Conservation (phyloP, 2,113 vertebrate species). For the Pomatostomus ruficeps region DNA sequence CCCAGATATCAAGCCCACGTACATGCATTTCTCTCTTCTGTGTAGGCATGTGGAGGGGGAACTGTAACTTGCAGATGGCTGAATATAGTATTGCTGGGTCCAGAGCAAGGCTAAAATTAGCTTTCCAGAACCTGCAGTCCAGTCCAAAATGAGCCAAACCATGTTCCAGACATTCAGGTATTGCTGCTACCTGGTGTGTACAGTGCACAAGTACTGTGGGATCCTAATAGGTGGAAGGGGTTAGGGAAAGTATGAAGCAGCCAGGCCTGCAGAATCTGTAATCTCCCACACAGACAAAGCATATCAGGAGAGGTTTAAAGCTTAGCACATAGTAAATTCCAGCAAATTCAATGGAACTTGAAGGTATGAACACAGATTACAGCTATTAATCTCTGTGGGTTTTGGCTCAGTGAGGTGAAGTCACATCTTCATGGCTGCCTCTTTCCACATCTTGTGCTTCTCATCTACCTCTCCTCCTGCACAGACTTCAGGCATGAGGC, state of each 20-base stretch:
- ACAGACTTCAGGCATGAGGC: neutral
- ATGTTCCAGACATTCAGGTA: neutral
- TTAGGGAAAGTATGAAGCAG: neutral
- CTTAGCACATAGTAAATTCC: neutral
- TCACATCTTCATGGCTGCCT: neutral
- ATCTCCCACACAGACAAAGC: neutral
- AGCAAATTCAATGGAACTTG: neutral
- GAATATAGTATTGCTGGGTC: neutral
- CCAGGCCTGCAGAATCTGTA: neutral
- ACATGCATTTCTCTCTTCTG: neutral
- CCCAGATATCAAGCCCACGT: neutral
- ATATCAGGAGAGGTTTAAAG: neutral
- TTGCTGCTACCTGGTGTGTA: neutral
- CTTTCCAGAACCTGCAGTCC: slow-evolving; percentile 20
- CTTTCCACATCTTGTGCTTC: neutral
- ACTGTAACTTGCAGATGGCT: slow-evolving; percentile 21
- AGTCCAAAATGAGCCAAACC: neutral
- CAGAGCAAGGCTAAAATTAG: neutral
- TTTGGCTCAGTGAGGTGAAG: neutral
- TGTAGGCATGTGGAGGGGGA: neutral
- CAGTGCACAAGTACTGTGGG: neutral
- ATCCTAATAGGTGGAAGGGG: neutral
- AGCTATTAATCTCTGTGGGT: neutral
- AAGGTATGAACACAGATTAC: neutral
- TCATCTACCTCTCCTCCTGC: neutral